These are phyloP conservation scores for Heliothis virescens DNA, from an alignment of 1,140 invertebrate species.

Conservation along the genomic window DNA sequence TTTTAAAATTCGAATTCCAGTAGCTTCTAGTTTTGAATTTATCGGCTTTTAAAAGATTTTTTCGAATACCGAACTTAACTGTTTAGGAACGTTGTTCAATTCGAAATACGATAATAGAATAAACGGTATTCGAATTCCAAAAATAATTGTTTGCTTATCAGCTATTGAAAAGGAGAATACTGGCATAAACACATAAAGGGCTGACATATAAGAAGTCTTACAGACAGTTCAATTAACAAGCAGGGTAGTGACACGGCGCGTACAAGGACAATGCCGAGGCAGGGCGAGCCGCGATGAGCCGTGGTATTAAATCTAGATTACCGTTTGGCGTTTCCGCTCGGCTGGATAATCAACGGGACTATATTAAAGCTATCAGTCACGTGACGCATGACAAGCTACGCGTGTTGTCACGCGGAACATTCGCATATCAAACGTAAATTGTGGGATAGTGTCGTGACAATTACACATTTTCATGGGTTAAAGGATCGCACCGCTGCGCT, in stretches of 20 bases:
- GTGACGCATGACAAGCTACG: constrained; percentile 72
- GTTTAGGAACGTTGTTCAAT: neutral
- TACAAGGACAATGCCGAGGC: constrained; percentile 61
- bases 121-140: constrained; percentile 11
- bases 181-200: constrained; percentile 1
- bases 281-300: constrained; percentile 72
- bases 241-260: constrained; percentile 41
- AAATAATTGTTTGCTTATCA: constrained; percentile 15
- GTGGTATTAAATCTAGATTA: constrained; percentile 85
- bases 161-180: neutral
- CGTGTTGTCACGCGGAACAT: constrained; percentile 70
- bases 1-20: constrained; percentile 40
- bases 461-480: constrained; percentile 46
- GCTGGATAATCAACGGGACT: constrained; percentile 83
- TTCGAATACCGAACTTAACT: constrained; percentile 4
- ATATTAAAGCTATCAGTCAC: constrained; percentile 84
- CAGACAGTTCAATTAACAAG: constrained; percentile 43
- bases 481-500: constrained; percentile 5
- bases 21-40: constrained; percentile 43
- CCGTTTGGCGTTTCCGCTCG: constrained; percentile 79
- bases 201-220: constrained; percentile 16
- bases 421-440: constrained; percentile 72
- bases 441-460: constrained; percentile 42
- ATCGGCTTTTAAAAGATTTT: constrained; percentile 37
- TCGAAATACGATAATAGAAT: neutral